Conservation (phyloP, 2,113 vertebrate species). For the Odobenus rosmarus region DNA sequence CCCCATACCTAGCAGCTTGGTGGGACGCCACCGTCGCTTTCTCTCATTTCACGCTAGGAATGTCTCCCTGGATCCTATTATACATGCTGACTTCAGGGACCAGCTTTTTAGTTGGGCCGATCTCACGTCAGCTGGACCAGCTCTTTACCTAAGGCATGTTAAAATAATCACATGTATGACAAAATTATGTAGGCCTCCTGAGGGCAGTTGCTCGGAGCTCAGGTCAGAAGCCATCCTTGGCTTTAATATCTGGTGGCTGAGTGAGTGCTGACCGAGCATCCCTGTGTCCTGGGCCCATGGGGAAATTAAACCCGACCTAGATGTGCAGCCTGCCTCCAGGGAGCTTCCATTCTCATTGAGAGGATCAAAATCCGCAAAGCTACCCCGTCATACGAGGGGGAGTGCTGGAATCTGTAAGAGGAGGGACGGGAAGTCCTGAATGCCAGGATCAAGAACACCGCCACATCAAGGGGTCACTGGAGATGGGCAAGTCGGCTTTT, state of each 20-base stretch:
- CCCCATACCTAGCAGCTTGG: not conserved
- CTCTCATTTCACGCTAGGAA: not conserved
- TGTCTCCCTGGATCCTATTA: not conserved
- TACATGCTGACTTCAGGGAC: not conserved
- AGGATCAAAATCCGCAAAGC: not conserved
- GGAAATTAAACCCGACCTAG: not conserved
- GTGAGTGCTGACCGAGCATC: not conserved
- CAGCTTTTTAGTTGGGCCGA: not conserved
- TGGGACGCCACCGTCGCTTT: fast-evolving
- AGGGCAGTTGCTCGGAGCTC: not conserved
- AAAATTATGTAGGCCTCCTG: not conserved
- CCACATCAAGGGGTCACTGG: not conserved
- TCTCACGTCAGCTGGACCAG: not conserved
- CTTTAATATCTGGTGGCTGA: not conserved
- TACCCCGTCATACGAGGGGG: fast-evolving
- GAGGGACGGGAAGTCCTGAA: not conserved
- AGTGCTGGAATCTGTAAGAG: fast-evolving
- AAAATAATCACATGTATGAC: not conserved
- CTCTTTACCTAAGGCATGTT: not conserved
- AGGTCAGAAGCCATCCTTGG: not conserved
- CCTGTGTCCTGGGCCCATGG: not conserved
- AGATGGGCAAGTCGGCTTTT: too few relatives aligned
- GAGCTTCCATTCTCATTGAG: not conserved
- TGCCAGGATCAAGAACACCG: not conserved
- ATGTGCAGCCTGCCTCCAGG: not conserved